Conservation (phyloP, 2,113 vertebrate genomes). For the Glaucomys volans region DNA sequence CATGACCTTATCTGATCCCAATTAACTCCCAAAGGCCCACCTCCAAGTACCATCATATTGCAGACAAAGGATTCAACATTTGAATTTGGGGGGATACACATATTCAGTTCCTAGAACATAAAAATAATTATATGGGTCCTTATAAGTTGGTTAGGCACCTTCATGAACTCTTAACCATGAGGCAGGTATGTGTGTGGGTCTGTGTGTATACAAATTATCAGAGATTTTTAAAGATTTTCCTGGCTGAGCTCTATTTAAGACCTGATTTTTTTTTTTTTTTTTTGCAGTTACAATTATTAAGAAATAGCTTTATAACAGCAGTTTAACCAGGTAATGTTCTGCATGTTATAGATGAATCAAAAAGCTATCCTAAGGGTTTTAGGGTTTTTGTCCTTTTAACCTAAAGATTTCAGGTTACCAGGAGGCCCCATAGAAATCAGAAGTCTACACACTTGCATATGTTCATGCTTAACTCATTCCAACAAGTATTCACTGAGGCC, state of each 20-base stretch:
- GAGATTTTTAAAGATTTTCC: not conserved
- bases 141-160: not conserved
- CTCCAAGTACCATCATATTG: not conserved
- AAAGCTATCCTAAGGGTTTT: not conserved
- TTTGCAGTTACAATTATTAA: not conserved
- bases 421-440: not conserved
- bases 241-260: slow-evolving; percentile 9
- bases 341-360: not conserved
- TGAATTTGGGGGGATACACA: not conserved
- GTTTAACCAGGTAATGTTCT: not conserved
- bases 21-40: not conserved
- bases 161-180: not conserved
- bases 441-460: not conserved
- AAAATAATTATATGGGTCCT: not conserved
- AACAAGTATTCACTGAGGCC: not conserved
- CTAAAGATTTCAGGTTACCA: not conserved
- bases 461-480: slow-evolving; percentile 28
- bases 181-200: not conserved
- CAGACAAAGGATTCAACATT: not conserved
- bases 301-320: slow-evolving; percentile 24
- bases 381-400: not conserved
- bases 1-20: not conserved
- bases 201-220: not conserved
- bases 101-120: not conserved
- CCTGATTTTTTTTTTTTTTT: not conserved